These are phyloP conservation scores for Lindbergichthys nudifrons DNA, from an alignment of 2,797 vertebrate genomes.

Conservation along the genomic window DNA sequence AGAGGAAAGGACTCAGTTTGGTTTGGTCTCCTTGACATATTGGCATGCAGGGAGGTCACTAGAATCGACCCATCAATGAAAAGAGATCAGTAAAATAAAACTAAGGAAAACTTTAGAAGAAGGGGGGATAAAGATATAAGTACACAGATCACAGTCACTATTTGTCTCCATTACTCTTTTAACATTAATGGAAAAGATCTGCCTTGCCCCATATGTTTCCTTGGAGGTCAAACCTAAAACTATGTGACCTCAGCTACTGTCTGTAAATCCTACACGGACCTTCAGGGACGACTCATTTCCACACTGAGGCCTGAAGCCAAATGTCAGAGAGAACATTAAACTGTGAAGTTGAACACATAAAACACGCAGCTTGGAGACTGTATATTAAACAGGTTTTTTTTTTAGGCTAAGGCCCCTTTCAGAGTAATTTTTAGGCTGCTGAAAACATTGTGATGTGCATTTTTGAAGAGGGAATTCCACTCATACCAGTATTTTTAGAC, in stretches of 20 bases:
- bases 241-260: conserved; percentile 38
- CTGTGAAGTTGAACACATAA: background rate
- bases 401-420: background rate
- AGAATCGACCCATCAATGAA: background rate
- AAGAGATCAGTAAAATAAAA: background rate
- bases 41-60: conserved; percentile 16
- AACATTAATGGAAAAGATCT: background rate
- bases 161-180: background rate
- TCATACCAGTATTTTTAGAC: background rate
- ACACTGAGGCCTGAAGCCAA: background rate
- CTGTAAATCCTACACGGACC: conserved; percentile 20
- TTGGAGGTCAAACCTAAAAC: conserved; percentile 25
- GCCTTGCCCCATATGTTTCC: background rate
- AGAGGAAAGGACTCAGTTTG: conserved; percentile 9
- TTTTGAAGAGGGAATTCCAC: background rate
- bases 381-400: too few relatives aligned
- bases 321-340: background rate
- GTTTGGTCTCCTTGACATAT: conserved; percentile 34
- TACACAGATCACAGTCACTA: background rate
- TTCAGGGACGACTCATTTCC: conserved; percentile 9
- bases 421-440: background rate
- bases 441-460: background rate
- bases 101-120: background rate
- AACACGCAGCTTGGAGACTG: background rate
- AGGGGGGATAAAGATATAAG: background rate